phyloP scores from a whole-genome alignment of 2,797 vertebrate genomes.

The Melanogrammus aeglefinus region DNA sequence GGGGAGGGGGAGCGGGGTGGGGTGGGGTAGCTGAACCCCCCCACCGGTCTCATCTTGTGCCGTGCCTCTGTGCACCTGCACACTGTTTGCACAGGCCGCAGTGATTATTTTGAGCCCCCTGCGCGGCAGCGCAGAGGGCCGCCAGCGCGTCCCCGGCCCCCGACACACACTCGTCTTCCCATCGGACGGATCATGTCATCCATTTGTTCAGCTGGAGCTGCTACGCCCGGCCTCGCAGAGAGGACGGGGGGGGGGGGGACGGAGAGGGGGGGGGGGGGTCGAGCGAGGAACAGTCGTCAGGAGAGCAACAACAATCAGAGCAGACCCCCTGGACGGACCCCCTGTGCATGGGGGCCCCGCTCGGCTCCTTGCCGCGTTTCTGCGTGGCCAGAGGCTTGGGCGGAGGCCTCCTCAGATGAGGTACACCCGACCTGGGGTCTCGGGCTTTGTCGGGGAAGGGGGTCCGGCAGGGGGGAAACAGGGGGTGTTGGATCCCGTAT shows the following conservation, averaged over 20 bases:
- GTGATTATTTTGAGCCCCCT: slow-evolving; percentile 66
- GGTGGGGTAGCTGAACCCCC: no score
- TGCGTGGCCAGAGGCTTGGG: neutral
- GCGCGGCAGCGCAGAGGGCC: slow-evolving; percentile 10
- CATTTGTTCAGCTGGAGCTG: slow-evolving; percentile 67
- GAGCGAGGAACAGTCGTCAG: slow-evolving; percentile 23
- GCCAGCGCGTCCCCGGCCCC: slow-evolving; percentile 37
- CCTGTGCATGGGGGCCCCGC: neutral
- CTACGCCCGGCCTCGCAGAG: neutral
- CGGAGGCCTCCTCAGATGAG: no score
- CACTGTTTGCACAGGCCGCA: slow-evolving; percentile 69
- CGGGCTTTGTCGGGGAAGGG: no score
- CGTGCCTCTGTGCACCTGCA: slow-evolving; percentile 67
- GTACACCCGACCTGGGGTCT: no score
- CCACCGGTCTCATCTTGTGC: slow-evolving; percentile 49
- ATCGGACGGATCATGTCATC: slow-evolving; percentile 37
- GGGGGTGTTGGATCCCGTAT: slow-evolving; percentile 22
- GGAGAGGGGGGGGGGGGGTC: neutral
- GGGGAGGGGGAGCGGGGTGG: slow-evolving; percentile 28
- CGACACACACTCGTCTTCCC: slow-evolving; percentile 15
- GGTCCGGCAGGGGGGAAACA: no score
- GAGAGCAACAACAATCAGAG: slow-evolving; percentile 45
- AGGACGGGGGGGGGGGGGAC: slow-evolving; percentile 19
- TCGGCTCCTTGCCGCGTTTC: slow-evolving; percentile 11
- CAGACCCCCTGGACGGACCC: slow-evolving; percentile 29